Base-by-base conservation (phyloP, 2,797 vertebrate species). In the Oryzias dopingdopingensis region DNA sequence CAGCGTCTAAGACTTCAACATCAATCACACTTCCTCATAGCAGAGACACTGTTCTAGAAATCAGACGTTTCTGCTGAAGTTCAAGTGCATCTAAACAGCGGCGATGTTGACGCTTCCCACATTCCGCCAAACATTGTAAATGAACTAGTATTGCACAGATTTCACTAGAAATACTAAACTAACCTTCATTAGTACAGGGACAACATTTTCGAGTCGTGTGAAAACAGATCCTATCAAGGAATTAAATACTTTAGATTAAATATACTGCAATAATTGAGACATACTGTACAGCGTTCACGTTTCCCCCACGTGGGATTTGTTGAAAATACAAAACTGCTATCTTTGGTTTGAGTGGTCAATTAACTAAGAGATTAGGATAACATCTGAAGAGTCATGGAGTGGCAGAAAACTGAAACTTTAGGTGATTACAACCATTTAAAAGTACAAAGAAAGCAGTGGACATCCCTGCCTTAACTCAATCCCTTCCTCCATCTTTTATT, bases 281-380 rank as follows among this genome's bases (percentile, higher is more conserved):
- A 24, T 20, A 56, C 55, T 65, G 57, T 56, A 76, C 59, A 79
- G 52, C 22, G 45, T 26, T 60, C 51, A 5, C 45, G 20, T 57
- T 58, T 69, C 24, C 8, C 8, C 49, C 48, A 32, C 14, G 67
- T 66, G 65, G 51, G 14, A n/a, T 67, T 6, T 56, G 62, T 76
- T 70, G 62, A 66, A 60, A 68, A 42, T 62, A 14, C 62, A 17
- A 44, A 44, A 44, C 77, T 56, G 77, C 86, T 82, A 85, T 89
- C 88, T 90, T 91, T 91, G 89, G 89, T 80, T 80, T 82, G 63
- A 69, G 49, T 58, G 74, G 62, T 59, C 5, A 10, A 52, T 58
- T 40, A 23, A 55, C 67, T 45, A 62, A 52, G 55, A 57, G 57
- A 50, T 62, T 24, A 65, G 45, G 67, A 72, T 71, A 16, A 42